Base-by-base conservation (phyloP, 1,140 invertebrate species). In the Hycleus phaleratus region DNA sequence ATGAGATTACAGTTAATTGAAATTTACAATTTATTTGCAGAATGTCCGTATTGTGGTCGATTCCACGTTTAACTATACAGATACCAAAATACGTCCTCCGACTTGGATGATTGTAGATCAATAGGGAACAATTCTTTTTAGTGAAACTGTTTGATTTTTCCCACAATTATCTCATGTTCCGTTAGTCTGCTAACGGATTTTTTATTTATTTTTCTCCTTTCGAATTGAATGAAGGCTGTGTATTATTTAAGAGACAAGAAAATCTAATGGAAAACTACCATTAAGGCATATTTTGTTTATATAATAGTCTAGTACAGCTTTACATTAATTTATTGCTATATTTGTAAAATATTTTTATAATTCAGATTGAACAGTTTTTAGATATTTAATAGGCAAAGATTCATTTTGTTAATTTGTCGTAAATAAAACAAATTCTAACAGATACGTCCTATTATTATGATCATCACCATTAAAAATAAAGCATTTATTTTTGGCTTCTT, bases 51-150 rank as follows among this genome's bases (percentile, higher is more conserved):
- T 75, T 88, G 58, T 86, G 86, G 85, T 84, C 85, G 59, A 83
- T 88, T 70, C 86, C 86, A 53, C 79, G 84, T 73, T 82, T 86
- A 66, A 86, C 86, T 11, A 86, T 85, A 72, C 83, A 85, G 76
- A 80, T 88, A 77, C 86, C 86, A 63, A 87, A 87, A 76, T 87
- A 85, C 72, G 84, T 88, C 50, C 75, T 87, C 71, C 83, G 85
- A 45, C 73, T 85, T 51, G 83, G 84, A 47, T 72, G 69, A 67
- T 24, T 32, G 4, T 32, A 32, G 32, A 5, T 7, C 7, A 18
- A 18, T 18, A 18, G 39, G 43, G n/a, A 11, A 49, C 38, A 55
- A 59, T 10, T 52, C 8, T 18, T 9, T 52, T 52, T 55, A 25
- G n/a, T 39, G 38, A 32, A 32, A 32, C 7, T 24, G 8, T 53